A percentile compares a stretch with the other conserved stretches of the same genome.
These are phyloP conservation scores for Cosmia pyralina DNA, from an alignment of 2,888 invertebrate genomes.

Conservation along the genomic window DNA sequence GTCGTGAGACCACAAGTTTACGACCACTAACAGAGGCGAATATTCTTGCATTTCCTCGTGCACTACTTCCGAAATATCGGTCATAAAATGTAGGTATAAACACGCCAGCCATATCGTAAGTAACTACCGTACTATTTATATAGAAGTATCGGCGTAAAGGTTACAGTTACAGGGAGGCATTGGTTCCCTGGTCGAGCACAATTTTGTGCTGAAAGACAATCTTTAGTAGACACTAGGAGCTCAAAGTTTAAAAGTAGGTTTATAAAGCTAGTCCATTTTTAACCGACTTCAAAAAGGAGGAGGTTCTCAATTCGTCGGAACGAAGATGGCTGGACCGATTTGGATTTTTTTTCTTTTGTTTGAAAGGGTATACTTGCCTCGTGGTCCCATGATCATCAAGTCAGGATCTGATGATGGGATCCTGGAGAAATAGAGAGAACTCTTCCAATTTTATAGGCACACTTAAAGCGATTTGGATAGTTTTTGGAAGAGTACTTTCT, in stretches of 20 bases:
- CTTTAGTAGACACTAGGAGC: neutral
- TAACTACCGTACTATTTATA: neutral
- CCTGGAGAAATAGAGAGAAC: too few relatives aligned
- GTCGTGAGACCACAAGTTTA: slow-evolving; percentile 18
- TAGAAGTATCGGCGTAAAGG: neutral
- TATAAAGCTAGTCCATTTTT: neutral
- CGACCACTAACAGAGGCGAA: slow-evolving; percentile 13
- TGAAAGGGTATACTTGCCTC: too few relatives aligned
- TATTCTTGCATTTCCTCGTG: slow-evolving; percentile 33
- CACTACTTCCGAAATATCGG: slow-evolving; percentile 27
- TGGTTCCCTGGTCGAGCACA: neutral
- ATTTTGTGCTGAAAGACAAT: neutral
- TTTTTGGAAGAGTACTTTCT: too few relatives aligned
- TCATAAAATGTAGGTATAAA: slow-evolving; percentile 41
- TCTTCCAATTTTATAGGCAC: too few relatives aligned
- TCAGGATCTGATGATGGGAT: too few relatives aligned
- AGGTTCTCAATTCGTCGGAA: too few relatives aligned
- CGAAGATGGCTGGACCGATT: too few relatives aligned
- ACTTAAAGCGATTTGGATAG: too few relatives aligned
- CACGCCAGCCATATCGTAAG: neutral
- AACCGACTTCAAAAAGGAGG: too few relatives aligned
- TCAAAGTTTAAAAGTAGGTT: neutral
- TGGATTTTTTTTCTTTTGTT: too few relatives aligned
- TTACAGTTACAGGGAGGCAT: neutral
- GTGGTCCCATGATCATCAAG: too few relatives aligned